Evolutionary conservation across 1,140 invertebrate genomes (phyloP), one percentile per base, ranked within the genome.

Genomic region (Telenomus remus): DNA sequence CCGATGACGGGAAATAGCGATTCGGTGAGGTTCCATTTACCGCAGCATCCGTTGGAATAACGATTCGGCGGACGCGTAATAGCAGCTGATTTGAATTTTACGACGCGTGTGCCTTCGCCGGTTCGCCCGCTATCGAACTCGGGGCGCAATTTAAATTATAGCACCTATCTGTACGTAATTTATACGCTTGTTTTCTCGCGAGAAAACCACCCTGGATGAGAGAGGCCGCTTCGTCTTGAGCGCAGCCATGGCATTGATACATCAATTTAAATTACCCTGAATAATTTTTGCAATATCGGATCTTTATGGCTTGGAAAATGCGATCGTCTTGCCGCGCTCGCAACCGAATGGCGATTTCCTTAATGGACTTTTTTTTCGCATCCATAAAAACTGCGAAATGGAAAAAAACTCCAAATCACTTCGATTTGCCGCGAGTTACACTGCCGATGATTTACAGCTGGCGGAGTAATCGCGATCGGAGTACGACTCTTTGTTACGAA

Each of bases 241-340:
- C 57, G 33, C 15, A 51, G n/a, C 43, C 39, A 48, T 56, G 70
- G 74, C 76, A 85, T 83, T 85, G 82, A 85, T 85, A 83, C 80
- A 83, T 85, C 85, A 85, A 88, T 88, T 87, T 85, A 86, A 88
- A 87, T 88, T 87, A 87, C 86, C 84, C 81, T 85, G 86, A 86
- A 87, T 86, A 86, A 86, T 87, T 86, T 79, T 79, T 75, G 81
- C 78, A 86, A 86, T 87, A 86, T 86, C 84, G 83, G 83, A 81
- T 86, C 78, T 86, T 88, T 86, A 88, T 87, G 85, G 80, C 81
- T 84, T 64, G 84, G 84, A 87, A 86, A 86, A 85, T 85, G 75
- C 79, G 79, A 63, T 70, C 76, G 64, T 79, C 76, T 78, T 80
- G 70, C 19, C 19, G 19, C 19, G 6, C 70, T 11, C 51, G 11